Evolutionary conservation across 2,888 invertebrate genomes (phyloP), one percentile per base, ranked within the genome.

Genomic region (Nasonia oneida): DNA sequence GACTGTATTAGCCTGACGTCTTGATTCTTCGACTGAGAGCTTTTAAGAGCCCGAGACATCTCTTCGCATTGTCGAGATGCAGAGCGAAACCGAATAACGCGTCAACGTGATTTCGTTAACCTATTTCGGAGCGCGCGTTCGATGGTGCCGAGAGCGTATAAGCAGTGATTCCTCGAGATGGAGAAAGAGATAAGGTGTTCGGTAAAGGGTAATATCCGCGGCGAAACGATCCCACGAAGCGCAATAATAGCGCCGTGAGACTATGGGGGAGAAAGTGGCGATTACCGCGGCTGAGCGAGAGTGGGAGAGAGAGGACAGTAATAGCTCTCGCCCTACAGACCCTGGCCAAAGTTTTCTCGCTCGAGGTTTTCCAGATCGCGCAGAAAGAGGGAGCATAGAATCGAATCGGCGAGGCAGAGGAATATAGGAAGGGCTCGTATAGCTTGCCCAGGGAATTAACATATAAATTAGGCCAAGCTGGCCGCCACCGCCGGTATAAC

Each of bases 381-480:
- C 71, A 15, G 18, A 37, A 5, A 4, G 37, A 37, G 53, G 3
- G 57, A 23, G n/a, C 61, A n/a, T 6, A 14, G 76, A 76, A 77
- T 77, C 76, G 77, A 85, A 76, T 85, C 47, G 81, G 77, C 61
- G 70, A 64, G 33, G 53, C 67, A 64, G 71, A 42, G 76, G 70
- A 67, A 75, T 15, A 57, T 10, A 15, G 18, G 76, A 2, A 29
- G 37, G 39, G 29, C 39, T 73, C 79, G 70, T 64, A 81, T 50
- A 77, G 61, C 61, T 85, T 23, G 83, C 88, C 88, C 88, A 76
- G 70, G 47, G 87, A 88, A 91, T 91, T 91, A 91, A 91, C 91
- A 91, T 91, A 91, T 91, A 91, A 91, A 91, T 91, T 91, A 91
- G 91, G 91, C 89, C 88, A 87, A 88, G 86, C 86, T 82, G 79